A percentile compares a stretch with the other conserved stretches of the same genome.
These are phyloP conservation scores for Ectemnius cavifrons DNA, from an alignment of 2,888 invertebrate species.

Conservation along the genomic window DNA sequence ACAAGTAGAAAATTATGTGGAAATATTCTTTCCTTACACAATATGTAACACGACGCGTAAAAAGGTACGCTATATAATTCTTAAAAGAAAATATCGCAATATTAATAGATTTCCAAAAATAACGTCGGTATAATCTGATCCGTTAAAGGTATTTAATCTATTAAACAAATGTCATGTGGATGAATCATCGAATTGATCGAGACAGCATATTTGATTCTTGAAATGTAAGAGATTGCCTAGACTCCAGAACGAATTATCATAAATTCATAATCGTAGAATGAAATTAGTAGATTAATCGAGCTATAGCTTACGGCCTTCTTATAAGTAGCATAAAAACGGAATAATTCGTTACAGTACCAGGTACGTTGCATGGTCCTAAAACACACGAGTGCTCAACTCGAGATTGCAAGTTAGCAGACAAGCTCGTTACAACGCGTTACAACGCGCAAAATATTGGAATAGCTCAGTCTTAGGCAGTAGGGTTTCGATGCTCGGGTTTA, in stretches of 20 bases:
- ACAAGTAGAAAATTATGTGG: constrained; percentile 25
- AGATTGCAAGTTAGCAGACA: constrained; percentile 12
- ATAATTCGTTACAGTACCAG: constrained; percentile 21
- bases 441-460: constrained; percentile 9
- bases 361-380: constrained; percentile 36
- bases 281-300: too few relatives aligned
- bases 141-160: background rate
- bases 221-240: too few relatives aligned
- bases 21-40: constrained; percentile 11
- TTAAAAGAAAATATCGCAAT: constrained; percentile 19
- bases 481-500: constrained; percentile 23
- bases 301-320: too few relatives aligned
- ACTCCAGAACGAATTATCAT: background rate
- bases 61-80: background rate
- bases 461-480: constrained; percentile 31
- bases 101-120: constrained; percentile 33
- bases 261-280: background rate
- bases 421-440: constrained; percentile 9
- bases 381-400: constrained; percentile 22
- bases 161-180: background rate
- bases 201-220: too few relatives aligned
- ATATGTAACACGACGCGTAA: constrained; percentile 16
- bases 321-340: too few relatives aligned
- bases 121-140: constrained; percentile 11
- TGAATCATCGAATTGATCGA: background rate